phyloP scores from a whole-genome alignment of 2,888 invertebrate species.

The Drosophila multiciliata region DNA sequence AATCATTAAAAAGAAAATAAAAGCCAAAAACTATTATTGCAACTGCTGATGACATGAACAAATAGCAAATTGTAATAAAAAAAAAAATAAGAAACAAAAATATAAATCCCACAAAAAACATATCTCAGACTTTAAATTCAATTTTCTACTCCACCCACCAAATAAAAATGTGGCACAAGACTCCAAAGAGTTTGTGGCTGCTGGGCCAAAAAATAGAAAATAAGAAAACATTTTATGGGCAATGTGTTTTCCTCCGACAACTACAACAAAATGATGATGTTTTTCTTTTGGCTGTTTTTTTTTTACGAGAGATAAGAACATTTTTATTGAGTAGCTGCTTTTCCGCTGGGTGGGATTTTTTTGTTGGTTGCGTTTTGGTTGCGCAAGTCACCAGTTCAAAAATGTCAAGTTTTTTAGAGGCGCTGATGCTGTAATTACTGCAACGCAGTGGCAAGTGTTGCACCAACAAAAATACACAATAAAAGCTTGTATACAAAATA shows the following conservation, averaged over 20 bases:
- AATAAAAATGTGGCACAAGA: slow-evolving; percentile 63
- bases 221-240: slow-evolving; percentile 42
- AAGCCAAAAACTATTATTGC: slow-evolving; percentile 49
- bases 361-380: slow-evolving; percentile 24
- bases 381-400: slow-evolving; percentile 67
- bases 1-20: slow-evolving; percentile 59
- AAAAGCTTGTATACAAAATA: slow-evolving; percentile 19
- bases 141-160: slow-evolving; percentile 13
- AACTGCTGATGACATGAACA: slow-evolving; percentile 63
- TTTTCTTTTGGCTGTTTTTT: slow-evolving; percentile 54
- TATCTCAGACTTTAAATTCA: slow-evolving; percentile 33
- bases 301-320: slow-evolving; percentile 76
- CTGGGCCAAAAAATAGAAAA: slow-evolving; percentile 7
- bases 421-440: slow-evolving; percentile 60
- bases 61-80: slow-evolving; percentile 74
- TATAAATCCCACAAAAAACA: not conserved
- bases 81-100: slow-evolving; percentile 6
- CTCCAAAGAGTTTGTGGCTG: slow-evolving; percentile 57
- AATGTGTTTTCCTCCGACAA: slow-evolving; percentile 41
- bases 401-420: slow-evolving; percentile 66
- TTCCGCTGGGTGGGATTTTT: slow-evolving; percentile 1
- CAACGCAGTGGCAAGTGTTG: slow-evolving; percentile 57
- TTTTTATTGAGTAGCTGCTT: slow-evolving; percentile 63
- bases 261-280: slow-evolving; percentile 64
- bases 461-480: slow-evolving; percentile 40